Evolutionary conservation across 1,140 invertebrate species (phyloP), one percentile per base, ranked within the genome.

Genomic region (Musca domestica): DNA sequence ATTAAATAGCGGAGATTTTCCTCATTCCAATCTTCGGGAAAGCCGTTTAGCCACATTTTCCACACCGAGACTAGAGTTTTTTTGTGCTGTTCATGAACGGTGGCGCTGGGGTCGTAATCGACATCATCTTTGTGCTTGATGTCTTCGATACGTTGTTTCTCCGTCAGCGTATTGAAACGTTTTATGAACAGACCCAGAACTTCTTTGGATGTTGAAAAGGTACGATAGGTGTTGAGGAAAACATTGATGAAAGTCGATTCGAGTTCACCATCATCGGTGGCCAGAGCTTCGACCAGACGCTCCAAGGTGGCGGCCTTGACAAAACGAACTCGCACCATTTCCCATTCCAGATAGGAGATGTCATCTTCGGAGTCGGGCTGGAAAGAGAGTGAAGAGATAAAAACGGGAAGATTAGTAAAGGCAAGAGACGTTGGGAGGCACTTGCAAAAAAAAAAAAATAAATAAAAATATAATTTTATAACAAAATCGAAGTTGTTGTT

Each of bases 181-280:
- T 91, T 87, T 66, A 95, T 83, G 63, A 97, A 83, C 54, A 94
- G 83, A 70, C 91, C 89, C 58, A 98, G 84, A 19, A 99, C 95
- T 68, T 82, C 81, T 71, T 81, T 81, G 66, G 80, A 73, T 25
- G 76, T 80, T 20, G 80, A 81, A 67, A 82, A 82, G 54, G 80
- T 82, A 69, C 80, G 80, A 70, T 81, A 82, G 9, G 80, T 82
- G 49, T 80, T 79, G 68, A 99, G 89, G 84, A 98, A 99, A 2
- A 98, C 94, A 82, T 98, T 98, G 79, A 98, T 94, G 83, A 98
- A 98, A 9, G 95, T 97, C 46, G 95, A 97, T 84, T 99, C 96
- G 71, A 98, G 85, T 83, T 98, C 95, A 30, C 95, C 95, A 76
- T 96, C 93, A 75, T 96, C 94, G 54, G 93, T 95, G 51, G 94